Evolutionary conservation across 2,797 vertebrate genomes (phyloP).

Genomic region (Danio albolineatus): DNA sequence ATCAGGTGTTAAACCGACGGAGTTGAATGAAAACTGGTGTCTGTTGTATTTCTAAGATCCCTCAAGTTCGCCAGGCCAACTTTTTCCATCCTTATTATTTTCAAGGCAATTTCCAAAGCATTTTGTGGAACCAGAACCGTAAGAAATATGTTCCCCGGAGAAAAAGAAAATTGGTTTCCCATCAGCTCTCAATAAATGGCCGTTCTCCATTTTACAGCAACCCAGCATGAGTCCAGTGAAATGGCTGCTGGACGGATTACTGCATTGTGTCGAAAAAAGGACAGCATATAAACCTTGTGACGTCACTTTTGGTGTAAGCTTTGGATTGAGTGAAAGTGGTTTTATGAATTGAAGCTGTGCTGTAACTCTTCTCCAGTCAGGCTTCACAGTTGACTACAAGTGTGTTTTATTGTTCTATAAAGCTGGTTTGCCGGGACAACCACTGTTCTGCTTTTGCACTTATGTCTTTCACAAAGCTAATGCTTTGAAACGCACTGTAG

Average conservation of each 20-base stretch:
- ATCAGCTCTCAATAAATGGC: conserved; percentile 33
- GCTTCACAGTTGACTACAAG: conserved; percentile 51
- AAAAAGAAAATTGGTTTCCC: conserved; percentile 39
- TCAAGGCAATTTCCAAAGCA: neutral
- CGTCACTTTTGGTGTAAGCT: conserved; percentile 51
- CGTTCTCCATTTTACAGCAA: conserved; percentile 37
- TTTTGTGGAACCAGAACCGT: conserved; percentile 8
- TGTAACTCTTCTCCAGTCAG: conserved; percentile 55
- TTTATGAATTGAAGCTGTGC: conserved; percentile 54
- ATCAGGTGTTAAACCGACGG: conserved; percentile 24
- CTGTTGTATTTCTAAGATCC: neutral
- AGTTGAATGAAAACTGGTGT: conserved; percentile 20
- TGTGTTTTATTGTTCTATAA: conserved; percentile 59
- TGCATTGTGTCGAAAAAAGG: conserved; percentile 25
- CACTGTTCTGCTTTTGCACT: conserved; percentile 3
- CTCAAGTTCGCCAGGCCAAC: neutral
- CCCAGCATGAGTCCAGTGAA: conserved; percentile 37
- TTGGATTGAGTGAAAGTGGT: conserved; percentile 50
- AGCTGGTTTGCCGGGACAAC: conserved; percentile 40
- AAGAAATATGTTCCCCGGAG: conserved; percentile 22
- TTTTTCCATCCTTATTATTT: neutral
- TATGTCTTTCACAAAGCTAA: conserved; percentile 29
- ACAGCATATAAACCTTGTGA: conserved; percentile 57
- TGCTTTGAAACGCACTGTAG: conserved; percentile 4
- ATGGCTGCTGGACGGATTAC: conserved; percentile 32